Conservation (phyloP, 2,113 vertebrate genomes). For the Athene noctua region DNA sequence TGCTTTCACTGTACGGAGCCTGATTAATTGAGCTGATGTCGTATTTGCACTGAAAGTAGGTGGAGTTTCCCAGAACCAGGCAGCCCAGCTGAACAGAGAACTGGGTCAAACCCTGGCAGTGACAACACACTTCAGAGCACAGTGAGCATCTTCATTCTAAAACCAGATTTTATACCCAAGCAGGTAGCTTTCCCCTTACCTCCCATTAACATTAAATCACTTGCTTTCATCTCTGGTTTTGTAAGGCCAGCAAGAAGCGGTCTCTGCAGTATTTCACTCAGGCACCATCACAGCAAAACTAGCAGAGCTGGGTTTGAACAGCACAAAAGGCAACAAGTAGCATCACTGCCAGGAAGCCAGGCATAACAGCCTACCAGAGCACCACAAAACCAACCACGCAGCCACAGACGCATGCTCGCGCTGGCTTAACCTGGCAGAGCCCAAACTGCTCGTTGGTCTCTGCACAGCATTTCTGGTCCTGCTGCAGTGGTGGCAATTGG, state of each 20-base stretch:
- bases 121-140: not conserved
- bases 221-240: not conserved
- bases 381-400: not conserved
- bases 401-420: rapidly evolving
- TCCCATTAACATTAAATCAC: not conserved
- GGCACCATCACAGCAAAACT: not conserved
- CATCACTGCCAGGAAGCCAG: not conserved
- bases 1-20: not conserved
- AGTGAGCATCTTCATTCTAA: not conserved
- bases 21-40: not conserved
- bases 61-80: not conserved
- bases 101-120: not conserved
- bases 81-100: not conserved
- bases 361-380: not conserved
- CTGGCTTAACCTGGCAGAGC: not conserved
- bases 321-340: not conserved
- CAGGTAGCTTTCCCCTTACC: not conserved
- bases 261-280: not conserved
- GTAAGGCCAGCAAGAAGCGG: not conserved
- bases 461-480: not conserved
- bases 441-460: rapidly evolving
- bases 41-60: not conserved
- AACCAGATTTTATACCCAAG: not conserved
- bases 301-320: not conserved
- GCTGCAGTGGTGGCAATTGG: no score